Conservation (phyloP, 2,888 invertebrate species). For the Orthonychiurus folsomi region DNA sequence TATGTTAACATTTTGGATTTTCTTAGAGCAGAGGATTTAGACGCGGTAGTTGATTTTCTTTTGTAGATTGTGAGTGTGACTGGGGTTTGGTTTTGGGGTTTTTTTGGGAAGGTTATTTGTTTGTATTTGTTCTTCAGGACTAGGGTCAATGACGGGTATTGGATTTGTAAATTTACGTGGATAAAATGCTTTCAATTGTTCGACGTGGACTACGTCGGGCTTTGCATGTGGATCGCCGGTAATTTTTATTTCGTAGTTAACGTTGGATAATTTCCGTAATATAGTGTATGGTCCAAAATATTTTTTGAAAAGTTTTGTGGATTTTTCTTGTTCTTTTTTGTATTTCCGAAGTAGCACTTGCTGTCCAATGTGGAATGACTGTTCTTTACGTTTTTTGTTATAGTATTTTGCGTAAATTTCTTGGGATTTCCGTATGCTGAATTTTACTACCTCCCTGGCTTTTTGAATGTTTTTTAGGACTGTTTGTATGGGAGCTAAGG, state of each 20-base stretch:
- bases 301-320: conserved; percentile 8
- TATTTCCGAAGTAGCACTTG: not conserved
- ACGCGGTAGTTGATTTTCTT: no score
- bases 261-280: not conserved
- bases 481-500: not conserved
- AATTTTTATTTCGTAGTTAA: conserved; percentile 1
- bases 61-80: no score
- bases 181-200: not conserved
- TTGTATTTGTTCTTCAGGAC: no score
- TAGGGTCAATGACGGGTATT: no score
- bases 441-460: not conserved
- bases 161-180: no score
- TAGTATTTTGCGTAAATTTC: not conserved
- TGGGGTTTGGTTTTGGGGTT: no score
- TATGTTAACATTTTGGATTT: no score
- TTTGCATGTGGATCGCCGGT: no score
- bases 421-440: not conserved
- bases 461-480: not conserved
- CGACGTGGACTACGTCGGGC: conserved; percentile 6
- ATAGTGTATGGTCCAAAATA: conserved; percentile 9
- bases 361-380: not conserved
- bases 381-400: not conserved
- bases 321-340: not conserved
- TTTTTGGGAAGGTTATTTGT: no score
- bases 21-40: no score